Conservation (phyloP, 2,888 invertebrate genomes). For the Folsomia manolachei region DNA sequence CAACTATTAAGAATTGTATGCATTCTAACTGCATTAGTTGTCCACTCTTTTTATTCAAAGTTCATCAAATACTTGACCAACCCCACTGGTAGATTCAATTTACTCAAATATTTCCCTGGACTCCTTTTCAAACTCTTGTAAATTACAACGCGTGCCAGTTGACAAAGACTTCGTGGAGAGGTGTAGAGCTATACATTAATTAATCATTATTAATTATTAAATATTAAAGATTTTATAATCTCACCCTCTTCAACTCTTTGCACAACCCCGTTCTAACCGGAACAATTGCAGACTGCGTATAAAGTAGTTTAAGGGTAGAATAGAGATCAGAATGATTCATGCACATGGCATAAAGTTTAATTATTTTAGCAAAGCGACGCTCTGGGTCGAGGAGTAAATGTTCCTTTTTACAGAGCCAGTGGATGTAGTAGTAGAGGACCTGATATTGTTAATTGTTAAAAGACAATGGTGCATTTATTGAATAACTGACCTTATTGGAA, state of each 20-base stretch:
- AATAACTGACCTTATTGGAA: conserved; percentile 58
- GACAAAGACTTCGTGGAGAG: no score
- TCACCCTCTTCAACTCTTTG: conserved; percentile 62
- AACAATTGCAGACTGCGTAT: conserved; percentile 65
- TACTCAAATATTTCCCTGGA: conserved; percentile 65
- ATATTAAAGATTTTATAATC: no score
- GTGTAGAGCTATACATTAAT: no score
- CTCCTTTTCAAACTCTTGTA: conserved; percentile 65
- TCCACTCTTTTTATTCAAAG: conserved; percentile 63
- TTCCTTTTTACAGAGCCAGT: conserved; percentile 65
- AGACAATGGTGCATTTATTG: background rate
- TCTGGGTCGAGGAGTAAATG: conserved; percentile 60
- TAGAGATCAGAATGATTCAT: conserved; percentile 58
- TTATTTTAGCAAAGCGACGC: conserved; percentile 64
- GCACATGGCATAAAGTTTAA: conserved; percentile 62
- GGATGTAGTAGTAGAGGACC: conserved; percentile 69
- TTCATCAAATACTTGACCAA: conserved; percentile 69
- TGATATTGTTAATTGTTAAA: conserved; percentile 52
- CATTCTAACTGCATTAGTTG: no score
- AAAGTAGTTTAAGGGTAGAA: conserved; percentile 64
- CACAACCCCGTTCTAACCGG: conserved; percentile 61
- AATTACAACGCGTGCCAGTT: conserved; percentile 67
- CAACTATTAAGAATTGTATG: no score
- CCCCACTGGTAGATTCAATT: conserved; percentile 66
- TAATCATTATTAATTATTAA: no score